A percentile compares a stretch with the other conserved stretches of the same genome.
Evolutionary conservation across 35 echinoderm and acorn worm species (phyloP).

Genomic region (Anneissia japonica): DNA sequence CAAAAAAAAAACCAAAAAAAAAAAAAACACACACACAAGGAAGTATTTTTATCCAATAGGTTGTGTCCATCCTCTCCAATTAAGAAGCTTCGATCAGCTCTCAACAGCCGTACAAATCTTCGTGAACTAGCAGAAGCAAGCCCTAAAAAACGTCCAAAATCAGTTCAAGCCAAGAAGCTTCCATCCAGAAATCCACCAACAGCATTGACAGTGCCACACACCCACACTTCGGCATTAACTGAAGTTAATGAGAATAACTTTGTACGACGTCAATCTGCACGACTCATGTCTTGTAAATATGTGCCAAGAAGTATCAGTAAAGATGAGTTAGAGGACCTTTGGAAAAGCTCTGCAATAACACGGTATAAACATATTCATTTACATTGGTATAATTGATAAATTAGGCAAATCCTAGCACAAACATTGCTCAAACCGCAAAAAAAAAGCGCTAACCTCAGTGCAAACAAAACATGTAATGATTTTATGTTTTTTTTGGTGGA

Average conservation of each 20-base stretch:
- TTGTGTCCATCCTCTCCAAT: conserved; percentile 59
- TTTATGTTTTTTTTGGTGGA: too few relatives aligned
- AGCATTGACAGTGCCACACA: not conserved
- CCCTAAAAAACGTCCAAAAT: conserved; percentile 27
- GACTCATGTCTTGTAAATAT: not conserved
- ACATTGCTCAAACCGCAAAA: too few relatives aligned
- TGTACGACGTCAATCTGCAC: not conserved
- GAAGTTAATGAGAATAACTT: not conserved
- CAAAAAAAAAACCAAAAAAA: too few relatives aligned
- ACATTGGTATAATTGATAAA: too few relatives aligned
- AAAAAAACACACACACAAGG: too few relatives aligned
- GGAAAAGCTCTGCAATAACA: conserved; percentile 59
- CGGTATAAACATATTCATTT: conserved; percentile 34
- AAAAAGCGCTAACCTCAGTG: too few relatives aligned
- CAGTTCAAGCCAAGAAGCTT: not conserved
- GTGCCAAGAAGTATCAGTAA: not conserved
- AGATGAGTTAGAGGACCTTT: conserved; percentile 16
- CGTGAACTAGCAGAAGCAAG: conserved; percentile 38
- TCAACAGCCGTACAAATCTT: conserved; percentile 52
- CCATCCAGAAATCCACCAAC: not conserved
- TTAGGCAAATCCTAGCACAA: too few relatives aligned
- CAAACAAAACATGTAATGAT: too few relatives aligned
- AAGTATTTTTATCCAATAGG: not conserved
- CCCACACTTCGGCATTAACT: not conserved
- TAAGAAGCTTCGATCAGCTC: conserved; percentile 83